Percentiles rank a stretch among this genome's conserved stretches.
phyloP scores from a whole-genome alignment of 2,113 vertebrate genomes.

The Osmerus eperlanus region DNA sequence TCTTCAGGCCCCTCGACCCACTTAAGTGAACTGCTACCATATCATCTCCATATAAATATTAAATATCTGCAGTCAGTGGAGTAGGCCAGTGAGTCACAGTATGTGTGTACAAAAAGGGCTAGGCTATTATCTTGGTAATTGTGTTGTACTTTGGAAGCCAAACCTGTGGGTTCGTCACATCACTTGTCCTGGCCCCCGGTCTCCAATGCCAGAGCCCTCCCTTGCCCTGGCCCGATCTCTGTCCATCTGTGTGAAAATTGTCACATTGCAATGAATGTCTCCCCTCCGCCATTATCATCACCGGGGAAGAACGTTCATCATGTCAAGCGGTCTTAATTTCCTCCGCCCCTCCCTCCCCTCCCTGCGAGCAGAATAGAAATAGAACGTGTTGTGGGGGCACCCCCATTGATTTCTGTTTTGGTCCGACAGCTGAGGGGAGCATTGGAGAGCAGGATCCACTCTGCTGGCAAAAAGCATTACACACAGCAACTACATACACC shows the following conservation, averaged over 20 bases:
- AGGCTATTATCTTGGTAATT: too few species aligned
- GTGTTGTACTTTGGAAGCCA: constrained; percentile 4
- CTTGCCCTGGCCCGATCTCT: constrained; percentile 25
- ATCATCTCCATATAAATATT: too few species aligned
- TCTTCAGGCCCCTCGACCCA: too few species aligned
- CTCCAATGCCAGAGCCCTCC: background rate
- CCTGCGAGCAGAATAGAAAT: constrained; percentile 10
- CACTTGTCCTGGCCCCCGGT: background rate
- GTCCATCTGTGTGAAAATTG: constrained; percentile 21
- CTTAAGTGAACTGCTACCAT: too few species aligned
- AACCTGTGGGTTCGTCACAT: constrained; percentile 4
- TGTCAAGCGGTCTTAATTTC: constrained; percentile 26
- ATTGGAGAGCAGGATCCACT: constrained; percentile 1
- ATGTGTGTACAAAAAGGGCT: too few species aligned
- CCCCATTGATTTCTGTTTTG: constrained; percentile 19
- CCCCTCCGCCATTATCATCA: constrained; percentile 18
- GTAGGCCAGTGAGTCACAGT: too few species aligned
- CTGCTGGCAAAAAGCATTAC: constrained; percentile 30
- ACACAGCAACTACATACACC: constrained; percentile 42
- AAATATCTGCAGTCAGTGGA: too few species aligned
- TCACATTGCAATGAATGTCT: background rate
- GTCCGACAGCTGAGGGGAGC: constrained; percentile 12
- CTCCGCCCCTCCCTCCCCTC: background rate
- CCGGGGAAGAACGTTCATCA: constrained; percentile 12
- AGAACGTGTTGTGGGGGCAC: constrained; percentile 6